These are phyloP conservation scores for Chloroclystis v-ata DNA, from an alignment of 2,888 invertebrate species.

Conservation along the genomic window DNA sequence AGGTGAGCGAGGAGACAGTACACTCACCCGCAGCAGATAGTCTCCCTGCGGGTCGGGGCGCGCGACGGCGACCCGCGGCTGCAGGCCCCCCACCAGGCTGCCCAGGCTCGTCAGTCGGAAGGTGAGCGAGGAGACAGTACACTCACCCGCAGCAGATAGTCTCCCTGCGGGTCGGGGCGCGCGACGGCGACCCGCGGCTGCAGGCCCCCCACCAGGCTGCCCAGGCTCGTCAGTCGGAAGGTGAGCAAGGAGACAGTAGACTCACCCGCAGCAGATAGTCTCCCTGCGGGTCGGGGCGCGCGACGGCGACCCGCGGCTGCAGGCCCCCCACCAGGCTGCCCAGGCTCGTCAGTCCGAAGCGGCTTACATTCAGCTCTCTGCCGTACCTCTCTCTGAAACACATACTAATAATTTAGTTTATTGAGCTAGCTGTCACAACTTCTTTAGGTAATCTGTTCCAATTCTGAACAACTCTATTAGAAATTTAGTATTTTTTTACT, in stretches of 20 bases:
- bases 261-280: slow-evolving; percentile 38
- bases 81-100: slow-evolving; percentile 45
- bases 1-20: too few species aligned
- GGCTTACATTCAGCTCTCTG: slow-evolving; percentile 51
- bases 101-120: slow-evolving; percentile 55
- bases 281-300: slow-evolving; percentile 29
- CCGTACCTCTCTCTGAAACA: slow-evolving; percentile 47
- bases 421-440: too few species aligned
- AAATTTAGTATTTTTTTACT: too few species aligned
- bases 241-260: too few species aligned
- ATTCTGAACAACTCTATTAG: too few species aligned
- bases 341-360: slow-evolving; percentile 54
- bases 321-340: slow-evolving; percentile 45
- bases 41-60: slow-evolving; percentile 33
- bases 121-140: too few species aligned
- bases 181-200: slow-evolving; percentile 16
- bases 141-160: slow-evolving; percentile 39
- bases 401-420: too few species aligned
- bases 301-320: slow-evolving; percentile 33
- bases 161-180: slow-evolving; percentile 31
- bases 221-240: slow-evolving; percentile 53
- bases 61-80: slow-evolving; percentile 24
- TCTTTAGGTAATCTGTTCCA: too few species aligned
- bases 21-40: slow-evolving; percentile 37
- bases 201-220: slow-evolving; percentile 44